Conservation (phyloP, 2,113 vertebrate genomes). For the Lathamus discolor region DNA sequence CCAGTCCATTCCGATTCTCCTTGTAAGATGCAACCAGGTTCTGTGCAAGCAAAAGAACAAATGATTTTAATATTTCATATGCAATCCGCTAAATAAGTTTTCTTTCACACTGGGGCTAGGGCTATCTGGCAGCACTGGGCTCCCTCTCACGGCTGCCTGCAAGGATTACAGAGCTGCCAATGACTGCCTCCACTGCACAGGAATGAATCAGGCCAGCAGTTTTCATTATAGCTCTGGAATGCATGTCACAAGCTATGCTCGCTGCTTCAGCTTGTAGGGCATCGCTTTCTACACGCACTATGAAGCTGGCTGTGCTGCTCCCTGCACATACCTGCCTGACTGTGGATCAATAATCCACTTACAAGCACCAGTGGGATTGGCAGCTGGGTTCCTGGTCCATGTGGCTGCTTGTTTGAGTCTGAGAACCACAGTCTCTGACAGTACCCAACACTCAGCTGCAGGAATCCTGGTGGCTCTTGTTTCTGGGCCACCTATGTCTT, state of each 20-base stretch:
- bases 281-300: background rate
- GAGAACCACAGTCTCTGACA: background rate
- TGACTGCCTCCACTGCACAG: background rate
- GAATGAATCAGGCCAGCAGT: background rate
- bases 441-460: background rate
- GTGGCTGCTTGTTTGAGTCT: background rate
- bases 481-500: background rate
- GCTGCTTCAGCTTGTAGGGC: rapidly evolving
- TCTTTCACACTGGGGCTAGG: background rate
- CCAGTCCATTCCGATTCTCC: slow-evolving; percentile 81
- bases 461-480: background rate
- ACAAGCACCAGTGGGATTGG: background rate
- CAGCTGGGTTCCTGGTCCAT: rapidly evolving
- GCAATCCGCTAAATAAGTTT: background rate
- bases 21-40: slow-evolving; percentile 81
- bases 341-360: background rate
- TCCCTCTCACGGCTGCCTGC: background rate
- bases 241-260: background rate
- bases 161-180: background rate
- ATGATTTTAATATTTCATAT: background rate
- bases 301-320: background rate
- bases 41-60: slow-evolving; percentile 30
- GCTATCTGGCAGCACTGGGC: background rate
- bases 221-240: background rate
- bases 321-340: background rate